Evolutionary conservation across 2,888 invertebrate genomes (phyloP).

Genomic region (Xylota segnis): DNA sequence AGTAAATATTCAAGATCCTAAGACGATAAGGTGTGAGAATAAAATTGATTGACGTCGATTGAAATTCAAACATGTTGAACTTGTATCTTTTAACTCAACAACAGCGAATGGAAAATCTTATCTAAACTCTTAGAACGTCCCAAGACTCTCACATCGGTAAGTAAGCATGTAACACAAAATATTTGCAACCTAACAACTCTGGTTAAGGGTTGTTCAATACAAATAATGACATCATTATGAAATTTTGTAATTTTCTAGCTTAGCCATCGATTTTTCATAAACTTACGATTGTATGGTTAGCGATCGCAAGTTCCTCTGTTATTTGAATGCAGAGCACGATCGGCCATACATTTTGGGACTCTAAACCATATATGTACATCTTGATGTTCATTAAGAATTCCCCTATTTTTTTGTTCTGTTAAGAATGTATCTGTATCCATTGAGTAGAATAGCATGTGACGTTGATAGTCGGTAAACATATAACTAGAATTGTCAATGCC

Average conservation of each 20-base stretch:
- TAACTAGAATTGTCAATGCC: conserved; percentile 24
- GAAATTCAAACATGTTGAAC: background rate
- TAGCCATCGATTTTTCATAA: background rate
- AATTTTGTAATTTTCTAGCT: background rate
- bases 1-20: background rate
- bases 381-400: background rate
- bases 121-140: background rate
- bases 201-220: background rate
- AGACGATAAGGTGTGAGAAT: background rate
- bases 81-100: background rate
- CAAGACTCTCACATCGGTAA: background rate
- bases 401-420: background rate
- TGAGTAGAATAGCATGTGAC: background rate
- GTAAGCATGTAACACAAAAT: background rate
- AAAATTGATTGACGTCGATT: background rate
- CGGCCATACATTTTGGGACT: background rate
- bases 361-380: background rate
- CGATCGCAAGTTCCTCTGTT: background rate
- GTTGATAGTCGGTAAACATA: background rate
- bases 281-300: background rate
- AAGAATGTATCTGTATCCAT: background rate
- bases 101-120: background rate
- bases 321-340: conserved; percentile 18
- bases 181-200: background rate
- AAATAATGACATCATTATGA: conserved; percentile 18